A percentile compares a stretch with the other conserved stretches of the same genome.
phyloP scores from a whole-genome alignment of 2,888 invertebrate genomes.

The Oligia fasciuncula region DNA sequence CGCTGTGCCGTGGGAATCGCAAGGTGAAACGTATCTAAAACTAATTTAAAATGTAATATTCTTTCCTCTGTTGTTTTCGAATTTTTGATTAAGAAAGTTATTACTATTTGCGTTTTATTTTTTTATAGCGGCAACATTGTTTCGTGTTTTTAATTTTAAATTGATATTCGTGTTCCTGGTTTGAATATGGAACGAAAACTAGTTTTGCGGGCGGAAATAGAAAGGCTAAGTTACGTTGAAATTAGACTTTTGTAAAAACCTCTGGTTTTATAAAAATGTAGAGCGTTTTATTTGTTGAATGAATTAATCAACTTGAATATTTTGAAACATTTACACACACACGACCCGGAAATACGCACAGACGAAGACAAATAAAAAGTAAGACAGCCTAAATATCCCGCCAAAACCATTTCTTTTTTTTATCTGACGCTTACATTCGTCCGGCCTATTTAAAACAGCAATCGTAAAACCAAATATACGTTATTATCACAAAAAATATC shows the following conservation, averaged over 20 bases:
- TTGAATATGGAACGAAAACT: constrained; percentile 23
- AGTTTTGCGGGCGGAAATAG: constrained; percentile 11
- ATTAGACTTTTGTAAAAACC: neutral
- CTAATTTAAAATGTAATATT: constrained; percentile 90
- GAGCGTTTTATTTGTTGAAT: neutral
- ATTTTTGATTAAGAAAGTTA: constrained; percentile 73
- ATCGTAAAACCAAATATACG: constrained; percentile 52
- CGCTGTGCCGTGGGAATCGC: constrained; percentile 88
- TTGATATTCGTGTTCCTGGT: constrained; percentile 31
- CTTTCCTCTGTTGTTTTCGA: constrained; percentile 81
- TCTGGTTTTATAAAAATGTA: neutral
- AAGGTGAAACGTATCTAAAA: constrained; percentile 88
- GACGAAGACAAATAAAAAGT: constrained; percentile 13
- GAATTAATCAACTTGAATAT: constrained; percentile 9
- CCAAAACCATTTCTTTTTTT: constrained; percentile 33
- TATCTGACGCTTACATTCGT: neutral
- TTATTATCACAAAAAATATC: constrained; percentile 69
- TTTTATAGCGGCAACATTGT: constrained; percentile 23
- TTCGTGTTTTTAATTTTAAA: constrained; percentile 33
- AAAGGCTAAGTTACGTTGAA: neutral
- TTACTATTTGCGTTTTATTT: constrained; percentile 63
- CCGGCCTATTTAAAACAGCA: constrained; percentile 14
- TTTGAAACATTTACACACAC: constrained; percentile 22
- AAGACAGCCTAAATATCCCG: constrained; percentile 32
- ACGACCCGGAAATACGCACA: constrained; percentile 23